Percentiles rank a stretch among this genome's conserved stretches.
These are phyloP conservation scores for Epizoanthus illoricatus DNA, from an alignment of 92 coral and sea anemone species.

Conservation along the genomic window DNA sequence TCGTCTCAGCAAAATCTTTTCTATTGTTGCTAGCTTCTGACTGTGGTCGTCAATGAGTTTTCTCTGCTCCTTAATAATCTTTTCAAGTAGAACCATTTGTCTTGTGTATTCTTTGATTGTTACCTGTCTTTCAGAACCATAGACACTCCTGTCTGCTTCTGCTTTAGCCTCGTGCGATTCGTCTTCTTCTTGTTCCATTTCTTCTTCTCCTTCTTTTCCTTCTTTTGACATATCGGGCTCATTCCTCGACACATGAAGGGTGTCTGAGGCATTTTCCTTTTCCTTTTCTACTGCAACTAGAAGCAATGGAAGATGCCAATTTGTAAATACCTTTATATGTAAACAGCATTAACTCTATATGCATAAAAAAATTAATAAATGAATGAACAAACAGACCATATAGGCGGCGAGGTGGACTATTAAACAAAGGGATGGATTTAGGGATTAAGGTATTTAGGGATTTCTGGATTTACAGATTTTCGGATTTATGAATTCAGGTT, in stretches of 20 bases:
- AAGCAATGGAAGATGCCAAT: not conserved
- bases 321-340: not conserved
- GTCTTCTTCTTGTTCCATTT: not conserved
- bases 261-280: not conserved
- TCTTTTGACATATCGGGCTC: not conserved
- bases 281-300: constrained; percentile 7
- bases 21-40: constrained; percentile 13
- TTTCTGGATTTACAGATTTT: too few relatives aligned
- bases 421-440: too few relatives aligned
- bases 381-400: too few relatives aligned
- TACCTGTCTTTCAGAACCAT: not conserved
- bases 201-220: not conserved
- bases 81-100: constrained; percentile 9
- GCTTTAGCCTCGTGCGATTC: not conserved
- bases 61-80: constrained; percentile 8
- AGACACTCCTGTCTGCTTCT: not conserved
- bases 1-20: constrained; percentile 9
- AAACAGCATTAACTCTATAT: too few relatives aligned
- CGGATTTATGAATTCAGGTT: too few relatives aligned
- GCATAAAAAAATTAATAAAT: too few relatives aligned
- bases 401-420: too few relatives aligned
- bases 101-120: constrained; percentile 20
- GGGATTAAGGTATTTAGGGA: too few relatives aligned
- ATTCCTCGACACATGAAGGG: not conserved
- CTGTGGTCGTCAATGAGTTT: constrained; percentile 18